Conservation (phyloP, 2,797 vertebrate species). For the Petrocephalus schoutedeni region DNA sequence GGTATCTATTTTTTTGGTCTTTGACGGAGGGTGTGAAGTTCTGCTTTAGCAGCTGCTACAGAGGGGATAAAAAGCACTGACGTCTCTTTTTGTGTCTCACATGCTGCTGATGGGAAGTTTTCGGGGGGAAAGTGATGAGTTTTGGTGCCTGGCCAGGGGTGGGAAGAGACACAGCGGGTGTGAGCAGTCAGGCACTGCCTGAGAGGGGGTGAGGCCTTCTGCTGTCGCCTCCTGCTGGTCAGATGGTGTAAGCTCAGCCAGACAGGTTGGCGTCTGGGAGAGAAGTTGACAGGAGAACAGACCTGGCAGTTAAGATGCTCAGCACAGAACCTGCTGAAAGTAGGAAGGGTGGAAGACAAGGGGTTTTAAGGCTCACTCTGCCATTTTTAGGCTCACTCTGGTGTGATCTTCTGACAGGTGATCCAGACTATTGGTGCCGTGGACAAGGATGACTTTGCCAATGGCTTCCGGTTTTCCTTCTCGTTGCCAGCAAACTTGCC, state of each 20-base stretch:
- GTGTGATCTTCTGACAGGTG: constrained; percentile 60
- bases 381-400: neutral
- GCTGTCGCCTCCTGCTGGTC: neutral
- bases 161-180: neutral
- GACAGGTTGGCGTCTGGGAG: neutral
- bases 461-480: constrained; percentile 85
- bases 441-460: constrained; percentile 92
- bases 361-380: neutral
- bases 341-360: neutral
- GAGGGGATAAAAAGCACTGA: neutral
- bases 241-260: neutral
- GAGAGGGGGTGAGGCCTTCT: neutral
- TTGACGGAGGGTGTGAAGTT: neutral
- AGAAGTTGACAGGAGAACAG: neutral
- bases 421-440: constrained; percentile 88
- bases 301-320: neutral
- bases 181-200: neutral
- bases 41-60: neutral
- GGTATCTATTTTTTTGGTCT: neutral
- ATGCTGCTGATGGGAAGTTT: neutral
- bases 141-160: neutral
- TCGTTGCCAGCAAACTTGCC: constrained; percentile 71
- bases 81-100: neutral
- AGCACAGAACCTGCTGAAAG: neutral
- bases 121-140: neutral